Conservation (phyloP, 2,888 invertebrate species). For the Ditylenchus weischeri region DNA sequence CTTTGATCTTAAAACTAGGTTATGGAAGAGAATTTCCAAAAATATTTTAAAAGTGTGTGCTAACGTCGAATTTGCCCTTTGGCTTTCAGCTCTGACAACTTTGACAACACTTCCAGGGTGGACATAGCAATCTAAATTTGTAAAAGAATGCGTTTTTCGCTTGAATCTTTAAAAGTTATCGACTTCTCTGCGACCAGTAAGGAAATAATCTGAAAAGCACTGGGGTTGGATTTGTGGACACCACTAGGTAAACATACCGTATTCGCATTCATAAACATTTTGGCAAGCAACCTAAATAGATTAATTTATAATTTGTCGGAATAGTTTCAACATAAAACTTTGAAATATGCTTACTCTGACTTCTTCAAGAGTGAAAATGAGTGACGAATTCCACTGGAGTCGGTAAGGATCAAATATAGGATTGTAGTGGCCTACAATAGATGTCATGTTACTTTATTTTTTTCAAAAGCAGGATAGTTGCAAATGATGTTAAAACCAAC, state of each 20-base stretch:
- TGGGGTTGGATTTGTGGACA: too few relatives aligned
- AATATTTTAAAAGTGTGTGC: not conserved
- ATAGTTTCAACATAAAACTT: too few relatives aligned
- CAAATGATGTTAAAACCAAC: not conserved
- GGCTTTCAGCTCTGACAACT: slow-evolving; percentile 31
- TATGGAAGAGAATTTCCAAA: too few relatives aligned
- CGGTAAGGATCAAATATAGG: slow-evolving; percentile 42
- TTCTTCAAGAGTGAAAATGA: slow-evolving; percentile 41
- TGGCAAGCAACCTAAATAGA: slow-evolving; percentile 34
- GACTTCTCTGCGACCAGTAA: slow-evolving; percentile 39
- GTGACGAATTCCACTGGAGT: slow-evolving; percentile 22
- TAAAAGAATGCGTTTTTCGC: too few relatives aligned
- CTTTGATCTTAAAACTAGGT: slow-evolving; percentile 25
- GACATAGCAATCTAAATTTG: slow-evolving; percentile 34
- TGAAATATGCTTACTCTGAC: slow-evolving; percentile 26
- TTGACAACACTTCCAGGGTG: slow-evolving; percentile 38
- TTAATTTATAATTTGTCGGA: too few relatives aligned
- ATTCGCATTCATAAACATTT: slow-evolving; percentile 37
- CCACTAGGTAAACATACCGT: slow-evolving; percentile 17
- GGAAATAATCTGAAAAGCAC: slow-evolving; percentile 28
- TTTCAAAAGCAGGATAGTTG: too few relatives aligned
- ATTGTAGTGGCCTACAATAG: slow-evolving; percentile 18
- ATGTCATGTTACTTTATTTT: too few relatives aligned
- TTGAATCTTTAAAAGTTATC: too few relatives aligned
- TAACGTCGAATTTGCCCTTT: slow-evolving; percentile 34